Evolutionary conservation across 2,797 vertebrate genomes (phyloP).

Genomic region (Cyclopterus lumpus): DNA sequence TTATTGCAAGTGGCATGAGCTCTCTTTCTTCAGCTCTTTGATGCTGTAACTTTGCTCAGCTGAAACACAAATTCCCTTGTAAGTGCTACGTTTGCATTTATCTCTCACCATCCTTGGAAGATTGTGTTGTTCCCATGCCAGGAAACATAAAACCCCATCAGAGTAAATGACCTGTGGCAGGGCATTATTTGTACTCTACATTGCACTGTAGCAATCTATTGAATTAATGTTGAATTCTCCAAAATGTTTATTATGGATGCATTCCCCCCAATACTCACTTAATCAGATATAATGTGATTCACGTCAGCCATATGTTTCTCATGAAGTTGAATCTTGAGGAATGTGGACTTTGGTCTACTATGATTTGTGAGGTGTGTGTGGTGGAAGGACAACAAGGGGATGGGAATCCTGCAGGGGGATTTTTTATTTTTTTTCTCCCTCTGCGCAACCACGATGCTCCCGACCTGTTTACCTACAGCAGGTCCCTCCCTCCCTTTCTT

Average conservation of each 20-base stretch:
- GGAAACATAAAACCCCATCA: constrained; percentile 22
- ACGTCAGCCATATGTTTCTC: constrained; percentile 82
- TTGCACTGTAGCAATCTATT: constrained; percentile 29
- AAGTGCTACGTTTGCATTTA: constrained; percentile 37
- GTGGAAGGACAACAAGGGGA: constrained; percentile 73
- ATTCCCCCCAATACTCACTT: constrained; percentile 69
- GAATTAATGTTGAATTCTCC: constrained; percentile 53
- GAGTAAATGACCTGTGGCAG: constrained; percentile 30
- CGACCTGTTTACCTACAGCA: constrained; percentile 74
- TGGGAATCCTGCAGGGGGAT: constrained; percentile 64
- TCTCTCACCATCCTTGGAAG: constrained; percentile 27
- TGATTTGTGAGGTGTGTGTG: constrained; percentile 84
- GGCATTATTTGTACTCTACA: constrained; percentile 14
- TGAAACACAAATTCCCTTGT: constrained; percentile 22
- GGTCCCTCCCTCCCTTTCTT: constrained; percentile 42
- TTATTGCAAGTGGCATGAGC: constrained; percentile 6
- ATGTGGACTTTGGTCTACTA: constrained; percentile 80
- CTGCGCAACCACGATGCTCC: constrained; percentile 50
- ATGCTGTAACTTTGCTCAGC: constrained; percentile 21
- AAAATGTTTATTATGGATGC: constrained; percentile 74
- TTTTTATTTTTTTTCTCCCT: constrained; percentile 31
- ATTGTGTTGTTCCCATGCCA: constrained; percentile 28
- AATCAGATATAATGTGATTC: constrained; percentile 82
- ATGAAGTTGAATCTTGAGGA: constrained; percentile 83
- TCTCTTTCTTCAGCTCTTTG: constrained; percentile 5